Conservation (phyloP, 2,113 vertebrate species). For the Labeo rohita region DNA sequence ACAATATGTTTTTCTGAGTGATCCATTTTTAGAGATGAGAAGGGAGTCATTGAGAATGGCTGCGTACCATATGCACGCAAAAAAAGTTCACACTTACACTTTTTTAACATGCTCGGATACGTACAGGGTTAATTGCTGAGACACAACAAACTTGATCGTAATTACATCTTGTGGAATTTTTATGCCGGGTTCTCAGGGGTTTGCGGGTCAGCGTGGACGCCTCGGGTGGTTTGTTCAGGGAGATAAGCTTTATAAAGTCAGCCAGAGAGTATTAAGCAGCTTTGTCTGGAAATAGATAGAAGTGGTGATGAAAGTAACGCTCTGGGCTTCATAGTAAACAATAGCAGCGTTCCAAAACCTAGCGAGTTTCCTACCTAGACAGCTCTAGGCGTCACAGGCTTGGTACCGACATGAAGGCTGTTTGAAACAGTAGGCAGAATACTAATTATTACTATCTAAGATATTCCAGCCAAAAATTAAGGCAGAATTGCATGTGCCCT, state of each 20-base stretch:
- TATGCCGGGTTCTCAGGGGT: neutral
- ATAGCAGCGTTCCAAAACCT: neutral
- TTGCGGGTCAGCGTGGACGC: constrained; percentile 28
- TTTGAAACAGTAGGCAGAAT: neutral
- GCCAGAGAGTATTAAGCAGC: constrained; percentile 1
- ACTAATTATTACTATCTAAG: neutral
- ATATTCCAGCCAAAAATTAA: neutral
- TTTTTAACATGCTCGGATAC: constrained; percentile 14
- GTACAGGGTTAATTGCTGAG: constrained; percentile 52
- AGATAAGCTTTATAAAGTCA: neutral
- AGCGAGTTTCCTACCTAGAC: neutral
- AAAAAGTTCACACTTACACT: constrained; percentile 46
- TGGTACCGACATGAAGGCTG: neutral
- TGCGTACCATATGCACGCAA: constrained; percentile 55
- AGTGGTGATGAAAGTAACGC: neutral
- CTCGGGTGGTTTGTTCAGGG: constrained; percentile 19
- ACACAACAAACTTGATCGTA: constrained; percentile 33
- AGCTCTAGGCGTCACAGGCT: neutral
- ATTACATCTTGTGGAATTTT: constrained; percentile 33
- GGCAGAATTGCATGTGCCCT: neutral
- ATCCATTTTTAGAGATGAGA: constrained; percentile 58
- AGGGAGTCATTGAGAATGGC: constrained; percentile 42
- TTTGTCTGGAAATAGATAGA: neutral
- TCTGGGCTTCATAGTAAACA: neutral
- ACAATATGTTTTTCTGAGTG: constrained; percentile 60